Base-by-base conservation (phyloP, 2,113 vertebrate species). In the Electrona antarctica region DNA sequence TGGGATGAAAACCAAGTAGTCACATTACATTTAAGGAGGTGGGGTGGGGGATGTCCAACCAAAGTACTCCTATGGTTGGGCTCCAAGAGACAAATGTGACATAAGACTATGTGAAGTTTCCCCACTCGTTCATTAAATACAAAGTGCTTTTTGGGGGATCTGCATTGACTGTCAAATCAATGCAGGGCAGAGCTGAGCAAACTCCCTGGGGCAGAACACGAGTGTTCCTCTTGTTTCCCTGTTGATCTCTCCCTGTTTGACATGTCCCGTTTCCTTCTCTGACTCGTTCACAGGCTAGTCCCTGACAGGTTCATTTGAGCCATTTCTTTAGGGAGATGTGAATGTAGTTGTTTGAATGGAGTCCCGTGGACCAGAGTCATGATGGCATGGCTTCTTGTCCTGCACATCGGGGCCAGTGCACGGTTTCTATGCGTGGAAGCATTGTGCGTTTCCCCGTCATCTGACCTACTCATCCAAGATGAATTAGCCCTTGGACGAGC, bases 171-270 rank as follows among this genome's bases (percentile, higher is more conserved):
- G 86, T 92, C 89, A 90, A 85, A 89, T 92, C 85, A 79, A 77
- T 86, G 79, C 73, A 88, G 71, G 65, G 76, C 69, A 80, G 82
- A 81, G 83, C 71, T 15, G 73, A 73, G 75, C 76, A 91, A 87
- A 82, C 74, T 90, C 90, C 92, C 91, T 15, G 67, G 85, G 91
- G 92, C 89, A 56, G 62, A 90, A 71, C 89, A 88, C 67, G n/a
- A 90, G 80, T 48, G 84, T 86, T 90, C 82, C 87, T 89, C 87
- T 91, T 87, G 83, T 90, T 90, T 84, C 81, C 82, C 82, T 90
- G 90, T 89, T 91, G 88, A 91, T 91, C 87, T 86, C 81, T 85
- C 84, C 71, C 83, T 79, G 79, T 89, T 87, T 93, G 92, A 93
- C 91, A 91, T 90, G 88, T 84, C 86, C 86, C 82, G 80, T 87